Evolutionary conservation across 2,797 vertebrate genomes (phyloP).

Genomic region (Acrossocheilus wenchowensis): DNA sequence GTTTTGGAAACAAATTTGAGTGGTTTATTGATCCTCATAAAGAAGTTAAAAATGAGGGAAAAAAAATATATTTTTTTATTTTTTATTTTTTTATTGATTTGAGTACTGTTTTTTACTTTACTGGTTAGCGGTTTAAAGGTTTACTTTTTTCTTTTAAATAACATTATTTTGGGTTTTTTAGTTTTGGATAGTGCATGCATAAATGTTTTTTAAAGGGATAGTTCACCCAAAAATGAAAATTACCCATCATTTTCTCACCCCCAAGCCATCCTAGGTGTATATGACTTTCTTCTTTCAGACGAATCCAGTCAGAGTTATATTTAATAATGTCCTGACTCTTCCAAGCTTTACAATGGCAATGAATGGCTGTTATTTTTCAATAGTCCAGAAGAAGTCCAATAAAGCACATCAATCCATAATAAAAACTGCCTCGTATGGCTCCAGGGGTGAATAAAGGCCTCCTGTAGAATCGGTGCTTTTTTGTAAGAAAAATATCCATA

Average conservation of each 20-base stretch:
- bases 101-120: background rate
- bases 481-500: background rate
- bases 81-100: background rate
- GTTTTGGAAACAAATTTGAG: background rate
- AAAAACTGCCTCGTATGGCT: background rate
- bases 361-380: background rate
- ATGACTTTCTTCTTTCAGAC: background rate
- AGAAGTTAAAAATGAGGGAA: background rate
- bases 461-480: background rate
- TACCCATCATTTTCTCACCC: background rate
- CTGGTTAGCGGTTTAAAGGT: background rate
- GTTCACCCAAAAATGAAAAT: background rate
- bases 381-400: background rate
- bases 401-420: background rate
- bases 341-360: background rate
- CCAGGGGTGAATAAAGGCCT: background rate
- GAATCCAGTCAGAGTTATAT: background rate
- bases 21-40: conserved; percentile 7
- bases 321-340: background rate
- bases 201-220: background rate
- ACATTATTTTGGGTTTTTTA: background rate
- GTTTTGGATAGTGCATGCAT: background rate
- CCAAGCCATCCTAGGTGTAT: background rate
- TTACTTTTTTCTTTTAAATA: background rate
- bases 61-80: too few relatives aligned